phyloP scores from a whole-genome alignment of 2,797 vertebrate species.

The Enteromius thamalakanensis region DNA sequence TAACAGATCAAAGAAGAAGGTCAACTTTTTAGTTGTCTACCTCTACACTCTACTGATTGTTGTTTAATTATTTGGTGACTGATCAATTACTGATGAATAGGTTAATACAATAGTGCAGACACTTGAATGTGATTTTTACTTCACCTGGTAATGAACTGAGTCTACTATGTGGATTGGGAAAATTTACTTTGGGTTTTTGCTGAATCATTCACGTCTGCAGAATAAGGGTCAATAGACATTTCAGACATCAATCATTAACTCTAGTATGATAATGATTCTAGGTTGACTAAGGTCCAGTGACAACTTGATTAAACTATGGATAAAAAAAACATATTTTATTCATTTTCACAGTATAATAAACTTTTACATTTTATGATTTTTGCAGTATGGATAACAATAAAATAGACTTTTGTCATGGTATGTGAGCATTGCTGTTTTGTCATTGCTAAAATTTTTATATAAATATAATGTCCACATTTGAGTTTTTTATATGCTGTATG shows the following conservation, averaged over 20 bases:
- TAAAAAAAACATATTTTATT: not conserved
- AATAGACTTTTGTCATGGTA: not conserved
- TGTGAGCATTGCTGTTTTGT: not conserved
- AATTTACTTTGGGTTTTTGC: conserved; percentile 21
- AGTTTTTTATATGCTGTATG: not conserved
- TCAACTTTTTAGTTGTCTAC: not conserved
- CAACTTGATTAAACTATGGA: not conserved
- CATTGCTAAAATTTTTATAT: not conserved
- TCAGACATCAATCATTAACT: conserved; percentile 54
- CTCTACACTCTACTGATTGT: not conserved
- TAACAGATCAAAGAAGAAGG: not conserved
- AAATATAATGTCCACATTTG: not conserved
- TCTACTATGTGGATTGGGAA: conserved; percentile 1
- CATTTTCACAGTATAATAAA: not conserved
- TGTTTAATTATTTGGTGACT: not conserved
- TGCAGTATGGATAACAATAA: not conserved
- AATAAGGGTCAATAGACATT: conserved; percentile 14
- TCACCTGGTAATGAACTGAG: not conserved
- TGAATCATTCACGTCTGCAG: conserved; percentile 16
- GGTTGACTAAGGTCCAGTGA: not conserved
- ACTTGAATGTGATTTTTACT: not conserved
- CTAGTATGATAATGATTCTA: conserved; percentile 19
- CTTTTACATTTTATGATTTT: not conserved
- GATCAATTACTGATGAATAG: not conserved
- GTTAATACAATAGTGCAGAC: not conserved